Base-by-base conservation (phyloP, 2,113 vertebrate genomes). In the Nothoprocta perdicaria region DNA sequence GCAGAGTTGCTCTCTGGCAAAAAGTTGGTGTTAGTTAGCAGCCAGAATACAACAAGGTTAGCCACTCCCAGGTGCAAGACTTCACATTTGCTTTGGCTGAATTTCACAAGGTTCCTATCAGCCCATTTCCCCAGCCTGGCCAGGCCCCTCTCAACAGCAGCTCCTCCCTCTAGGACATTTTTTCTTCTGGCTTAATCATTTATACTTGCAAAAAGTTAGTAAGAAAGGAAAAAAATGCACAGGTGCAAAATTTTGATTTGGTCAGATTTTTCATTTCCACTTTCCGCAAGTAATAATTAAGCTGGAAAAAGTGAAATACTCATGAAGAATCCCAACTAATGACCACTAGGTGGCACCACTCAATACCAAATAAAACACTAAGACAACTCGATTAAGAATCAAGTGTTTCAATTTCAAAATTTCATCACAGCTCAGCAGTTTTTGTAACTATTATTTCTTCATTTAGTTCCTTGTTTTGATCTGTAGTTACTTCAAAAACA, bases 291-390 rank as follows among this genome's bases (percentile, higher is more conserved):
- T 31, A 24, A 24, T 12, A 65, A n/a, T 23, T 26, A 0, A 16
- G 27, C 24, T 31, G 43, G 50, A n/a, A 75, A 78, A 78, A 18
- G 26, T 0, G 18, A 57, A 89, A 63, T 27, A 2, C 9, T 21
- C 29, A 40, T 22, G 66, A 78, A 78, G 40, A 79, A 68, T 33
- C 52, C 77, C 43, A 76, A 62, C 5, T 2, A 7, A 48, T 13
- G 73, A 60, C 96, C 97, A 97, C 96, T 86, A 97, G 97, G 74
- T 98, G 98, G 97, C 95, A 94, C 89, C 89, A 89, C 86, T 57
- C 85, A 88, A 97, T 93, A 68, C 74, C 61, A 78, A 87, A 97
- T 95, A 93, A 75, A 93, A 80, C 9, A 69, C 73, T 55, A 57
- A 35, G 24, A 50, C 38, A 9, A 21, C 14, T 57, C 31, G 6